phyloP scores from a whole-genome alignment of 2,888 invertebrate genomes.

The Ectemnius cavifrons region DNA sequence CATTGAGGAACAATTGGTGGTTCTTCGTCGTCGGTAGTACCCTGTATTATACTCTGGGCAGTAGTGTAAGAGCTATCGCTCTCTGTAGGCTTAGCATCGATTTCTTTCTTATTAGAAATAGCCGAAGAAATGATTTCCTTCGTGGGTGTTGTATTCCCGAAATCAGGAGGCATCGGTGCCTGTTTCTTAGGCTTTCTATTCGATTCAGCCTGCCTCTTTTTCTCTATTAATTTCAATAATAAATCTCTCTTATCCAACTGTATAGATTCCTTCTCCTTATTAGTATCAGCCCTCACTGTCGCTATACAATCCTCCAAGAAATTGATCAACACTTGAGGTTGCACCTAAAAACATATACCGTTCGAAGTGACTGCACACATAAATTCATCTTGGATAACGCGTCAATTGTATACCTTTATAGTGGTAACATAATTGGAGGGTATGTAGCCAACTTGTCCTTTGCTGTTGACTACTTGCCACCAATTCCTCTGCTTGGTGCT shows the following conservation, averaged over 20 bases:
- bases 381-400: not conserved
- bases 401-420: constrained; percentile 82
- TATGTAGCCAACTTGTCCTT: constrained; percentile 90
- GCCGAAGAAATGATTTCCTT: constrained; percentile 60
- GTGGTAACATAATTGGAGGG: constrained; percentile 92
- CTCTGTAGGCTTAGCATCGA: constrained; percentile 51
- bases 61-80: constrained; percentile 64
- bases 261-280: constrained; percentile 77
- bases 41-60: constrained; percentile 55
- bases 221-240: constrained; percentile 82
- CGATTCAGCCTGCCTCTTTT: constrained; percentile 82
- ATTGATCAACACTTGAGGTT: constrained; percentile 85
- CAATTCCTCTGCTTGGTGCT: constrained; percentile 90
- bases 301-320: constrained; percentile 86
- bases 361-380: no score
- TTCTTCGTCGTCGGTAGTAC: constrained; percentile 41
- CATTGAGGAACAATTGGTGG: constrained; percentile 28
- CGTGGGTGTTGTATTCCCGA: constrained; percentile 67
- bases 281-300: constrained; percentile 75
- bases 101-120: constrained; percentile 54
- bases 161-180: constrained; percentile 74
- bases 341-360: constrained; percentile 79
- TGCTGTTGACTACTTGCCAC: constrained; percentile 93
- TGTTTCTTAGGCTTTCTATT: constrained; percentile 73
- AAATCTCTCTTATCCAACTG: constrained; percentile 83